phyloP scores from a whole-genome alignment of 2,797 vertebrate genomes.

The Sarcoramphus papa region DNA sequence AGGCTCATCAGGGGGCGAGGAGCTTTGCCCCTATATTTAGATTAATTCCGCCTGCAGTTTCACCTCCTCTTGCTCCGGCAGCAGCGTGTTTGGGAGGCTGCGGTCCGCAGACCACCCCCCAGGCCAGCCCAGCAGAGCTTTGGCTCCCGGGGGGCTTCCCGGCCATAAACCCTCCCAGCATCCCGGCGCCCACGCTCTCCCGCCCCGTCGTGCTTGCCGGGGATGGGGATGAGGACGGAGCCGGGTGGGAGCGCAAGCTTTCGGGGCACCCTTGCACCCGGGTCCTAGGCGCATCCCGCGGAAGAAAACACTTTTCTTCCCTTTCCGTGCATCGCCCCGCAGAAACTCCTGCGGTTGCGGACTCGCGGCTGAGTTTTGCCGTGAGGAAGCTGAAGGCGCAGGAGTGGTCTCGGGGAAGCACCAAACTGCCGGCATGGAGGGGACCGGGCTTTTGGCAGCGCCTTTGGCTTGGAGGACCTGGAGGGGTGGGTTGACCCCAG shows the following conservation, averaged over 20 bases:
- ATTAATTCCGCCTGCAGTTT: background rate
- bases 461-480: background rate
- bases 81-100: background rate
- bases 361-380: background rate
- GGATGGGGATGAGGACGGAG: background rate
- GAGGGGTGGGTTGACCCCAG: fast-evolving
- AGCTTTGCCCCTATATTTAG: fast-evolving
- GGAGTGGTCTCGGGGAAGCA: background rate
- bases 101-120: background rate
- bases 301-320: background rate
- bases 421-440: fast-evolving
- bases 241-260: fast-evolving
- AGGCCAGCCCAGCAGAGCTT: background rate
- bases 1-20: background rate
- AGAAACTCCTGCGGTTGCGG: background rate
- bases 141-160: fast-evolving
- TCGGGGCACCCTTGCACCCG: background rate
- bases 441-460: background rate
- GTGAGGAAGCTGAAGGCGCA: background rate
- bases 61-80: fast-evolving
- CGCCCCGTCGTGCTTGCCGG: fast-evolving
- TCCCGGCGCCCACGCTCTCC: fast-evolving
- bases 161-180: background rate
- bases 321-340: background rate
- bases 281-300: background rate